These are phyloP conservation scores for Drosophila melanica DNA, from an alignment of 1,140 invertebrate species.

Conservation along the genomic window DNA sequence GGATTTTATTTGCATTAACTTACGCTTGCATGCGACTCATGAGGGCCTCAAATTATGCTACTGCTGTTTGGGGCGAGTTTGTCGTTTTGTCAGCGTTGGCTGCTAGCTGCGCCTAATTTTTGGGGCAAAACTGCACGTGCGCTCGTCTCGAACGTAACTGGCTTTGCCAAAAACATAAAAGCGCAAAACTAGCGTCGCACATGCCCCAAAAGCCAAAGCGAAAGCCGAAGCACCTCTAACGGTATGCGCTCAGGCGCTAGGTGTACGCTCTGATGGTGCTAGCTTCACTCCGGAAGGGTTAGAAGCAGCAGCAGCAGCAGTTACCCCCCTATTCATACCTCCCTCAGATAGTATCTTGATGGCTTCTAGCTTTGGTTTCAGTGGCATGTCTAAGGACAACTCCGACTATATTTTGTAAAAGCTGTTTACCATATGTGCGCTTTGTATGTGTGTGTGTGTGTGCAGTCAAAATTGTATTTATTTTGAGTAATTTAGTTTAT, in stretches of 20 bases:
- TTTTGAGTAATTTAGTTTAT: slow-evolving; percentile 72
- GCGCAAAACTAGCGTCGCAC: slow-evolving; percentile 53
- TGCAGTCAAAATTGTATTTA: slow-evolving; percentile 74
- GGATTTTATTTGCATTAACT: slow-evolving; percentile 62
- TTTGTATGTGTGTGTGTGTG: slow-evolving; percentile 35
- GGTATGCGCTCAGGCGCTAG: slow-evolving; percentile 19
- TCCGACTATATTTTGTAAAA: slow-evolving; percentile 34
- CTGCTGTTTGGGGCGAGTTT: slow-evolving; percentile 4
- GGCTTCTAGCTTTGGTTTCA: slow-evolving; percentile 46
- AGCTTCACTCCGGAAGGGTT: slow-evolving; percentile 40
- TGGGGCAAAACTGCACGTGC: slow-evolving; percentile 69
- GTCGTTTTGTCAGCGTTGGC: neutral
- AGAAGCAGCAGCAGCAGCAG: neutral
- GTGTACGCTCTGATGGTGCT: slow-evolving; percentile 46
- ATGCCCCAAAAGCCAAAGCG: slow-evolving; percentile 24
- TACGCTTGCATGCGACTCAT: slow-evolving; percentile 81
- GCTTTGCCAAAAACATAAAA: slow-evolving; percentile 67
- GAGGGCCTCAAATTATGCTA: slow-evolving; percentile 64
- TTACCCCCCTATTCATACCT: neutral
- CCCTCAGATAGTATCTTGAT: slow-evolving; percentile 3
- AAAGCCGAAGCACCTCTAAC: slow-evolving; percentile 5
- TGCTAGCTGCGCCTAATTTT: slow-evolving; percentile 14
- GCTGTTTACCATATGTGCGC: neutral
- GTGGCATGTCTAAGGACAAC: slow-evolving; percentile 74
- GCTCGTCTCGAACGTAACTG: slow-evolving; percentile 69